Evolutionary conservation across 1,140 invertebrate species (phyloP).

Genomic region (Oncopodura yosiiana): DNA sequence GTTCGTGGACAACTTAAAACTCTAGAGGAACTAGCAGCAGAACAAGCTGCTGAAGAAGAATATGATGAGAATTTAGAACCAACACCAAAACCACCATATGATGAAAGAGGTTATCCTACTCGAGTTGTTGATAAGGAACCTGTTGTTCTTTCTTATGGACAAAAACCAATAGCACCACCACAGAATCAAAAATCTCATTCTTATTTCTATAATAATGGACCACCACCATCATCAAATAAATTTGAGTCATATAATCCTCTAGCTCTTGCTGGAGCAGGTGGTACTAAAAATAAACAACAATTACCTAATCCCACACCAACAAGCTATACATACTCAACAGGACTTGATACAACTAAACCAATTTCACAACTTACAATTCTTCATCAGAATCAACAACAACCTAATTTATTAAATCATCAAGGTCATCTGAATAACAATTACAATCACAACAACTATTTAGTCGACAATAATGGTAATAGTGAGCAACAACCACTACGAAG

Average conservation of each 20-base stretch:
- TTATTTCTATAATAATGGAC: no score
- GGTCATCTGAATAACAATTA: no score
- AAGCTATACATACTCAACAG: constrained; percentile 6
- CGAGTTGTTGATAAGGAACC: constrained; percentile 21
- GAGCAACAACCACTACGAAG: background rate
- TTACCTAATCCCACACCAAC: constrained; percentile 5
- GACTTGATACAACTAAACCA: no score
- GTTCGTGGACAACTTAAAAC: constrained; percentile 31
- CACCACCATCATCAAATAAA: constrained; percentile 19
- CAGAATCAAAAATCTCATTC: no score
- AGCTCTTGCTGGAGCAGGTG: constrained; percentile 11
- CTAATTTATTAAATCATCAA: no score
- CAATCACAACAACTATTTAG: no score
- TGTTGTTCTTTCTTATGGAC: no score
- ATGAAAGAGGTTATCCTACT: constrained; percentile 31
- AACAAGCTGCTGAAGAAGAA: constrained; percentile 14
- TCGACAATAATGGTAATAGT: constrained; percentile 11
- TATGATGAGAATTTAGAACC: constrained; percentile 4
- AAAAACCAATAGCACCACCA: no score
- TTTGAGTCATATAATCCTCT: constrained; percentile 18
- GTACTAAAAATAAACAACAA: background rate
- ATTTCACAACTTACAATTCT: no score
- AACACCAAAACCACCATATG: constrained; percentile 31
- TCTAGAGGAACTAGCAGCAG: constrained; percentile 28
- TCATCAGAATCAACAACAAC: no score